phyloP scores from a whole-genome alignment of 1,140 invertebrate genomes.

The Hyles euphorbiae region DNA sequence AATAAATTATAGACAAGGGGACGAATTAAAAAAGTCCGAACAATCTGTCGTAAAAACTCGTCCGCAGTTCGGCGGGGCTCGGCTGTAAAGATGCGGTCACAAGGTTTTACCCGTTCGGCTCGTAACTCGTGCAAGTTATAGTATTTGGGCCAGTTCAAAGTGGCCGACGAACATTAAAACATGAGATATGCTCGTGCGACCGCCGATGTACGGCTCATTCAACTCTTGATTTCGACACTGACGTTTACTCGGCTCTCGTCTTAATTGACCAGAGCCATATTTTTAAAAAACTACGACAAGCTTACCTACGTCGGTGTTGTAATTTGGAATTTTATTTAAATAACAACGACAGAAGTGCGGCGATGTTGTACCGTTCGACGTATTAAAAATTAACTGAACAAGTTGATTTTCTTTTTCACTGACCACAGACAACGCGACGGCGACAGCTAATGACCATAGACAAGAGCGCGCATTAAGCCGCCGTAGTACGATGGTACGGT shows the following conservation, averaged over 20 bases:
- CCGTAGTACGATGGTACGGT: not conserved
- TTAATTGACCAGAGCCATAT: conserved; percentile 39
- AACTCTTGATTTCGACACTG: conserved; percentile 41
- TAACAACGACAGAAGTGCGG: too few relatives aligned
- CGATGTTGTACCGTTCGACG: too few relatives aligned
- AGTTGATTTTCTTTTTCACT: conserved; percentile 4
- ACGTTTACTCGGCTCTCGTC: conserved; percentile 35
- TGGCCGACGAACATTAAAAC: conserved; percentile 62
- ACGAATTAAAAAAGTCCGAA: conserved; percentile 28
- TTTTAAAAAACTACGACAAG: conserved; percentile 11
- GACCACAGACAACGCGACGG: conserved; percentile 24
- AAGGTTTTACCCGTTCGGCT: conserved; percentile 38
- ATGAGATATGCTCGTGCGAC: conserved; percentile 62
- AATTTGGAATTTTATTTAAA: not conserved
- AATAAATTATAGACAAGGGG: conserved; percentile 7
- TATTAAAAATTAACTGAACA: not conserved
- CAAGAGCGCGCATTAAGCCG: conserved; percentile 35
- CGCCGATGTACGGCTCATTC: conserved; percentile 53
- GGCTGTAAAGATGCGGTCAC: conserved; percentile 43
- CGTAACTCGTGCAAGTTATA: conserved; percentile 66
- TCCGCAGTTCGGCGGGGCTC: conserved; percentile 17
- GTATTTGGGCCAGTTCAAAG: conserved; percentile 70
- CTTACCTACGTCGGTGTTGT: conserved; percentile 4
- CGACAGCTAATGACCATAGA: conserved; percentile 28
- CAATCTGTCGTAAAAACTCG: conserved; percentile 47